Evolutionary conservation across 2,888 invertebrate genomes (phyloP), one percentile per base, ranked within the genome.

Genomic region (Yponomeuta malinellus): DNA sequence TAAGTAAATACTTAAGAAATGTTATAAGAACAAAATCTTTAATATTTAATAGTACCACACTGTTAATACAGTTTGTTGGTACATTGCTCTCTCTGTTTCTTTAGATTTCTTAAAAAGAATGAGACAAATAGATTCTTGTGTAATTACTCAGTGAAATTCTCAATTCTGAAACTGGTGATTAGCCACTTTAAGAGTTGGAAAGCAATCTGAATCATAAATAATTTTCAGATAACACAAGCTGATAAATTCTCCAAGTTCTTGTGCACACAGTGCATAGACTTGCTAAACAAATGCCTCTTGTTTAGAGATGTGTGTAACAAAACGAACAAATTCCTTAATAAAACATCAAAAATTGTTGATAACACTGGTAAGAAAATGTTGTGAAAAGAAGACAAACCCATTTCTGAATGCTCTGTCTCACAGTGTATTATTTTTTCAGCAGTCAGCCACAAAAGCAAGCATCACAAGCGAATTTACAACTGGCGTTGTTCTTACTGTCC

Each of bases 191-290:
- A 43, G 43, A 43, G 8, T 43, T 43, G 43, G 9, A 43, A 43
- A 8, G 43, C 43, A 8, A 43, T 43, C 43, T 43, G 43, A 5
- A 8, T 43, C 9, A 8, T 43, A 8, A 43, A 43, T 43, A 5
- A 43, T 43, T 59, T 59, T 59, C 69, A 69, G 69, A 48, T 69
- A 52, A 23, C 29, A 31, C 29, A 23, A 69, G 10, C 48, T n/a
- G 29, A 37, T 23, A 48, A 52, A 69, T 48, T 52, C 10, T 52
- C 69, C 23, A 69, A 69, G 12, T 10, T 23, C 10, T n/a, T 69
- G 10, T 69, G 69, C n/a, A n/a, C 59, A 59, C 43, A 69, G 9
- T 69, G 69, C 59, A 23, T 31, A 29, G 69, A 69, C 29, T 31
- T 69, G 23, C 48, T 69, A 15, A 29, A 52, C 48, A 31, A 23